phyloP scores from a whole-genome alignment of 2,797 vertebrate species.

The Lacerta bilineata region DNA sequence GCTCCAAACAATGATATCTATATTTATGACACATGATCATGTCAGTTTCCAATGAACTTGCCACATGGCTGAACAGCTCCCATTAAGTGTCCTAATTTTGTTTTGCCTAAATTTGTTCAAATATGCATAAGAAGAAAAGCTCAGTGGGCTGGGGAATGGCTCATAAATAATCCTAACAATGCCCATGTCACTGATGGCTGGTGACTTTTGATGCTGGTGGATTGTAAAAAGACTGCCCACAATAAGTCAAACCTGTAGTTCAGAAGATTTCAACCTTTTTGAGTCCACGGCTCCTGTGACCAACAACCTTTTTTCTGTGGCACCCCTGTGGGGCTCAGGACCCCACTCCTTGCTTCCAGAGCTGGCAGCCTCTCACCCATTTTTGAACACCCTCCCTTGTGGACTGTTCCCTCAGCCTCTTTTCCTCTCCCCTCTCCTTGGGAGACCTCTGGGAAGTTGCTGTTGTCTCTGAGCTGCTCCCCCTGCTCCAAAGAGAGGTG shows the following conservation, averaged over 20 bases:
- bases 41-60: conserved; percentile 39
- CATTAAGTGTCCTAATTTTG: conserved; percentile 49
- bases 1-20: conserved; percentile 8
- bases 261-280: too few species aligned
- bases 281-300: too few species aligned
- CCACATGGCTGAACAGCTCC: not conserved
- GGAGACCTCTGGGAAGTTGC: too few species aligned
- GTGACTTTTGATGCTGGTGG: not conserved
- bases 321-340: too few species aligned
- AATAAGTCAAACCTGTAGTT: not conserved
- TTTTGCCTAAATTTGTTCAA: conserved; percentile 34
- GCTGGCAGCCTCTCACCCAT: too few species aligned
- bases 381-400: too few species aligned
- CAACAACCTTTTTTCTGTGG: too few species aligned
- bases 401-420: too few species aligned
- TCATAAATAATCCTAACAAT: not conserved
- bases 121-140: not conserved
- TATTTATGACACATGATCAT: conserved; percentile 48
- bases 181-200: not conserved
- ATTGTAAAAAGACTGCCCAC: not conserved
- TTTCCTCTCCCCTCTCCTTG: too few species aligned
- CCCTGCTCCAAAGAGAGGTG: too few species aligned
- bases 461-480: too few species aligned
- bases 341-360: too few species aligned
- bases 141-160: not conserved